Conservation (phyloP, 2,113 vertebrate species). For the Eonycteris spelaea region DNA sequence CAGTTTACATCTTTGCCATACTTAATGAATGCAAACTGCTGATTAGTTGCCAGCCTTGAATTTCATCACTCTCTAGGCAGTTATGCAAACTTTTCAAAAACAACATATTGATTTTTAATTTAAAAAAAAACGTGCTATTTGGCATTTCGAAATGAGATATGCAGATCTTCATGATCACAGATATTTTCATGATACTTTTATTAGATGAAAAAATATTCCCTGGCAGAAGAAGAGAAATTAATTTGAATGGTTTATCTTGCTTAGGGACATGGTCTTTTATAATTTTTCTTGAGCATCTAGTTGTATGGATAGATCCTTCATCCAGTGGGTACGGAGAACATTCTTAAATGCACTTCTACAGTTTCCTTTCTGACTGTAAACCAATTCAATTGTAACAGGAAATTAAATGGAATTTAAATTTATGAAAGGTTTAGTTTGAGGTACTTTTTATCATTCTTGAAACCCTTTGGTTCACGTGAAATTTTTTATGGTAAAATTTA, state of each 20-base stretch:
- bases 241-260: background rate
- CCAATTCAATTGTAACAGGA: slow-evolving; percentile 10
- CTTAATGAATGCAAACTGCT: background rate
- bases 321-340: background rate
- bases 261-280: background rate
- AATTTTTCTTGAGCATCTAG: background rate
- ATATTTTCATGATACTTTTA: background rate
- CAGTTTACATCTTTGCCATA: background rate
- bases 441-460: slow-evolving; percentile 32
- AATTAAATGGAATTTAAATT: background rate
- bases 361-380: background rate
- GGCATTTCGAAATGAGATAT: background rate
- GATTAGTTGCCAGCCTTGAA: background rate
- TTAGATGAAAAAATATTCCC: background rate
- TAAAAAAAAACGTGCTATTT: background rate
- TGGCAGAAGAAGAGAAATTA: background rate
- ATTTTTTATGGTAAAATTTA: background rate
- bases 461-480: background rate
- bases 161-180: background rate
- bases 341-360: background rate
- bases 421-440: background rate
- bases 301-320: background rate
- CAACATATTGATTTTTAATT: background rate
- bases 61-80: background rate
- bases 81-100: background rate